Base-by-base conservation (phyloP, 2,888 invertebrate genomes). In the Harpagoxenus sublaevis region DNA sequence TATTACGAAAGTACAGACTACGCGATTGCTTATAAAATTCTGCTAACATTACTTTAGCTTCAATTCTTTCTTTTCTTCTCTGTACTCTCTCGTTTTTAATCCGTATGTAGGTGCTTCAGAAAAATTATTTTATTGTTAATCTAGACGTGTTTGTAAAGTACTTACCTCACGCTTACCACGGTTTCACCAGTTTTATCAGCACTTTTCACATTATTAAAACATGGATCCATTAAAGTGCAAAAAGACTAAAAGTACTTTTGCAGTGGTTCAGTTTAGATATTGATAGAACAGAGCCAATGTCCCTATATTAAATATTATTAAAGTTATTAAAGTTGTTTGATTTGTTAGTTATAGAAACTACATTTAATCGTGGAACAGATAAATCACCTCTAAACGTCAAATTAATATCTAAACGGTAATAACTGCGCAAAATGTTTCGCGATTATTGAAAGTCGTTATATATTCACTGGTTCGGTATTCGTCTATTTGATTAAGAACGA, bases 1-100 rank as follows among this genome's bases (percentile, higher is more conserved):
- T 42, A 39, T 77, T 66, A 55, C 65, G n/a, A 42, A 78, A 51
- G 42, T 51, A 66, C 42, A n/a, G n/a, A 55, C 66, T 48, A n/a
- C 45, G 62, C 75, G 23, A 75, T 48, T 66, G 42, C n/a, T 23
- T 48, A n/a, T 55, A 65, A 28, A 77, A 78, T 66, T 78, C 9
- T 55, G n/a, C 78, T 55, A 55, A 42, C 42, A 18, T 65, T 65
- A 39, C 77, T 53, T 88, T 48, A 83, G 23, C 71, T 60, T 79
- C 12, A 78, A n/a, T 75, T 63, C 79, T 3, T 65, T 85, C 53
- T 45, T 23, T 42, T 42, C 31, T 9, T 31, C 3, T 39, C n/a
- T 6, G 10, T 15, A 15, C 51, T 62, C 15, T 48, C n/a, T n/a
- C 18, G 9, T 48, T 62, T 57, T 73, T 57, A 28, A 42, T 45